These are phyloP conservation scores for Micrasema minimum DNA, from an alignment of 1,140 invertebrate genomes.

Conservation along the genomic window DNA sequence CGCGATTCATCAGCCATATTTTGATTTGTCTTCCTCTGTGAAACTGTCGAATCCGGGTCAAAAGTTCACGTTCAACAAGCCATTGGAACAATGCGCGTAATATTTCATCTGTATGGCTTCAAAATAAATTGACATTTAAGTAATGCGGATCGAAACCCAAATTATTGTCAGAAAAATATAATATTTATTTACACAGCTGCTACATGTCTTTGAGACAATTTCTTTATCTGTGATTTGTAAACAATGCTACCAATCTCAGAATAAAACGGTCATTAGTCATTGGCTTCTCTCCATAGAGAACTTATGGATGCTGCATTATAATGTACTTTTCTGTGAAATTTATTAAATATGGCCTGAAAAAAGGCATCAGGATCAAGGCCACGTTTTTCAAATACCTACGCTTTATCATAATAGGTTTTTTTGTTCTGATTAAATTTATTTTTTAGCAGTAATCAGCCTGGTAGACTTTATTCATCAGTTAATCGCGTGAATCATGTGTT, in stretches of 20 bases:
- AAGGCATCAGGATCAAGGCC: too few relatives aligned
- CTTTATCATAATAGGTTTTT: too few relatives aligned
- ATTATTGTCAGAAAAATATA: conserved; percentile 43
- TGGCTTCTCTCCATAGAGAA: too few relatives aligned
- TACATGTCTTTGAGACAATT: conserved; percentile 13
- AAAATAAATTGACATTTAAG: conserved; percentile 44
- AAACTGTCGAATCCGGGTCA: conserved; percentile 27
- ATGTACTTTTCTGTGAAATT: too few relatives aligned
- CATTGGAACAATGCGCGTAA: conserved; percentile 6
- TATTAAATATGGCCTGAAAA: too few relatives aligned
- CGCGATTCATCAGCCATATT: conserved; percentile 40
- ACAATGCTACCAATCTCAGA: background rate
- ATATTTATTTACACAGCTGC: conserved; percentile 48
- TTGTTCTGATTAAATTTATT: too few relatives aligned
- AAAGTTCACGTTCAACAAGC: background rate
- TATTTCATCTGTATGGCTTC: conserved; percentile 30
- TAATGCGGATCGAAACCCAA: conserved; percentile 27
- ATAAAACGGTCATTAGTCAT: background rate
- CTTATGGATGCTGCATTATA: too few relatives aligned
- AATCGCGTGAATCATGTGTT: too few relatives aligned
- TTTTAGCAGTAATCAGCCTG: too few relatives aligned
- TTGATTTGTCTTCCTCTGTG: background rate
- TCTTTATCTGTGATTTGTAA: conserved; percentile 12
- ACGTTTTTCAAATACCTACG: too few relatives aligned
- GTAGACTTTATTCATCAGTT: too few relatives aligned